Base-by-base conservation (phyloP, 2,888 invertebrate genomes). In the Cryptosula pallasiana region DNA sequence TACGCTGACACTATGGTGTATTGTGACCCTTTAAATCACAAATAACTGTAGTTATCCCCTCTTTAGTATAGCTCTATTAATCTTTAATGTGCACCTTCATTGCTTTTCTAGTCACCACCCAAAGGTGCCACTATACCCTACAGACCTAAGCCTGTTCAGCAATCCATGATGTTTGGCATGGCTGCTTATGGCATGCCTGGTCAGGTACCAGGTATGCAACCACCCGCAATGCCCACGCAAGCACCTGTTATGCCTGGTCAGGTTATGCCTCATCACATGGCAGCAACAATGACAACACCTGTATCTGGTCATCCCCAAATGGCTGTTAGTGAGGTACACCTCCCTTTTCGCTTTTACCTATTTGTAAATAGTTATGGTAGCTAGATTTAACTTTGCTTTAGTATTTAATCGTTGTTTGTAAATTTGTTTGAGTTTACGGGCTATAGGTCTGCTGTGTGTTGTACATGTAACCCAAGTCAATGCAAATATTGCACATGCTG, bases 91-190 rank as follows among this genome's bases (percentile, higher is more conserved):
- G 2, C 63, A 63, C 32, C 27, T 70, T 2, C 36, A 36, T 70
- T 54, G 45, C 70, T 70, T 84, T 70, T n/a, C n/a, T 89, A 98
- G 97, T 97, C 97, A 87, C 98, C 99, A 87, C 98, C 98, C 79
- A 98, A 99, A 90, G 98, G 98, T 85, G 96, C 97, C 83, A 99
- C 98, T 84, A 96, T 99, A 87, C 97, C 98, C 80, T 99, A 98
- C 90, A 91, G 97, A 88, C 98, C 98, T 85, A 86, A 86, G 77
- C 58, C 58, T 9, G 29, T 32, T 27, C 20, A 63, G 27, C 63
- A 20, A 63, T 23, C 57, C 16, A 63, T 63, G 63, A 63, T 63
- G 63, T 63, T 29, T 63, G 63, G 63, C 27, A 63, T 63, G 63
- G 32, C 63, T n/a, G 63, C 63, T 63, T 63, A 25, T 63, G 63